Evolutionary conservation across 2,797 vertebrate species (phyloP).

Genomic region (Melanotaenia parkinsoni): DNA sequence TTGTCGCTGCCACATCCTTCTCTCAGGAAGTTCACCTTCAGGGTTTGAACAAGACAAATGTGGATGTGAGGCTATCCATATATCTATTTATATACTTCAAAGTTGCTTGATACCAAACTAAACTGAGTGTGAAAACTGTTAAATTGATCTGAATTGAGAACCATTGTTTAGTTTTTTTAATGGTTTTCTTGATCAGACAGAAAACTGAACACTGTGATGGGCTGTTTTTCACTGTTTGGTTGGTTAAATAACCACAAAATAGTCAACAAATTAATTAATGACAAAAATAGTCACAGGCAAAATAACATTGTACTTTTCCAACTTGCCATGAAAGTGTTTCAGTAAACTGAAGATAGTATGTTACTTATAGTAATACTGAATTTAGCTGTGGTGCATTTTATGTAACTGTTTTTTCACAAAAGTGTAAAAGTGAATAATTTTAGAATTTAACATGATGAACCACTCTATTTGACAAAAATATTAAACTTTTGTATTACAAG

Average conservation of each 20-base stretch:
- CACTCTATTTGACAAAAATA: background rate
- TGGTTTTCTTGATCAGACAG: too few relatives aligned
- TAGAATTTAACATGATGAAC: background rate
- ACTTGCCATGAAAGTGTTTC: background rate
- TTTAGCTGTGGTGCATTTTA: background rate
- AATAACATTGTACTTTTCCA: background rate
- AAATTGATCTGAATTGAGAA: too few relatives aligned
- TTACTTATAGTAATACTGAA: background rate
- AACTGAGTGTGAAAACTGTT: background rate
- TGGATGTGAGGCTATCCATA: accelerated
- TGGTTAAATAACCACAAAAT: background rate
- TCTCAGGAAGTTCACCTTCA: constrained; percentile 91
- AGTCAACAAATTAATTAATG: background rate
- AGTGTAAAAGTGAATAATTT: background rate
- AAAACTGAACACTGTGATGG: too few relatives aligned
- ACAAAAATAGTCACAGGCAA: background rate
- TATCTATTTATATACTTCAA: background rate
- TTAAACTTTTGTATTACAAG: background rate
- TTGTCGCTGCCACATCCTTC: constrained; percentile 93
- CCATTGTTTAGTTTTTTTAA: too few relatives aligned
- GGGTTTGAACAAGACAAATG: constrained; percentile 1
- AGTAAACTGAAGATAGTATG: background rate
- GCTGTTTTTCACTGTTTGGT: background rate
- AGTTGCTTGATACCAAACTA: background rate
- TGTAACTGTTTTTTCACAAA: background rate